A percentile compares a stretch with the other conserved stretches of the same genome.
Conservation (phyloP, 2,888 invertebrate genomes). For the Acanthosepion esculentum region DNA sequence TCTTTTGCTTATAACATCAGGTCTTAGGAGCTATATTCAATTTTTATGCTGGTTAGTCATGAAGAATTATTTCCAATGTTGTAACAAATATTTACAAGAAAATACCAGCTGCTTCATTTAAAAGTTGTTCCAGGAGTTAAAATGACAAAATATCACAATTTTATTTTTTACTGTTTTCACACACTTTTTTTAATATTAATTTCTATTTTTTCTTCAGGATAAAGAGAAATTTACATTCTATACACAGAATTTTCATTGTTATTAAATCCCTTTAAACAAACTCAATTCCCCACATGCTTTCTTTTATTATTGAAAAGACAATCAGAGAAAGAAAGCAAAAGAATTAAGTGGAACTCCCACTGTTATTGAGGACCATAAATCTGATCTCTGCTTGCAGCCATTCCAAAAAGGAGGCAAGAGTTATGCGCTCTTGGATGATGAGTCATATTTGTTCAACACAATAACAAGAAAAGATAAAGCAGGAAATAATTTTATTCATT, state of each 20-base stretch:
- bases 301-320: neutral
- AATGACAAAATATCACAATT: too few species aligned
- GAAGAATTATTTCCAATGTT: too few species aligned
- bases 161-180: too few species aligned
- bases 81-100: too few species aligned
- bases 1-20: too few species aligned
- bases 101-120: too few species aligned
- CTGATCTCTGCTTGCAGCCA: neutral
- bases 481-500: neutral
- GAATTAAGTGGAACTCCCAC: neutral
- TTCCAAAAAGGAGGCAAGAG: neutral
- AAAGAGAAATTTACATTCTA: neutral
- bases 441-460: neutral
- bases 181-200: too few species aligned
- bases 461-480: neutral
- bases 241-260: neutral
- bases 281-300: neutral
- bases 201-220: neutral
- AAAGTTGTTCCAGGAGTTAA: too few species aligned
- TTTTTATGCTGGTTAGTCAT: too few species aligned
- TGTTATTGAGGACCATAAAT: neutral
- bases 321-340: constrained; percentile 17
- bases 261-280: neutral
- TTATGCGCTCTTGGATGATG: constrained; percentile 14
- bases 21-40: too few species aligned